Base-by-base conservation (phyloP, 1,140 invertebrate genomes). In the Cardiocondyla obscurior region DNA sequence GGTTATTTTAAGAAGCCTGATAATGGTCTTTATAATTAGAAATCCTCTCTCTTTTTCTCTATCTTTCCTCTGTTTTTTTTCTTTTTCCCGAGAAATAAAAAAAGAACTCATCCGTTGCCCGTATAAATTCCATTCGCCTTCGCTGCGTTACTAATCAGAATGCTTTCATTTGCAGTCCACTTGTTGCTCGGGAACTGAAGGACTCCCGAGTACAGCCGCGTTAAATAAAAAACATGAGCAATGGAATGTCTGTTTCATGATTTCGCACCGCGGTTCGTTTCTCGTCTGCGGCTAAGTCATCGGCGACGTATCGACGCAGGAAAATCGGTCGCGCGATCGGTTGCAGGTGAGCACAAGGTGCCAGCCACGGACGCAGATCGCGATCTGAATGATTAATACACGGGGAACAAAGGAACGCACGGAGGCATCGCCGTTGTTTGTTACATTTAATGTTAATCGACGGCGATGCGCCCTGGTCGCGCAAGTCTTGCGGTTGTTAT, bases 331-430 rank as follows among this genome's bases (percentile, higher is more conserved):
- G 28, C 64, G 51, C 25, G 44, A 46, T 72, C 10, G 33, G 62
- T 76, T n/a, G 36, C 44, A 85, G 51, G 57, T 64, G 49, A 83
- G 14, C 53, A 72, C 44, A 60, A 57, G 51, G 77, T 19, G 16
- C 28, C 44, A 67, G 30, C 74, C 51, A 58, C 42, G 67, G 57
- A 12, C 10, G 36, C 33, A 39, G 51, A 58, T 86, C 85, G 58
- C 73, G 51, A 79, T 30, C 22, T 46, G 57, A 46, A 84, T 85
- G 85, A 88, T 88, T 85, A 87, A 88, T 87, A 57, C 67, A n/a
- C 28, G 10, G 16, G 14, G 64, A 77, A 87, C 82, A 87, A 88
- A 85, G 86, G 55, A 82, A 49, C 28, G 30, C 25, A 22, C 57
- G 33, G 58, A 87, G 82, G 42, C 51, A n/a, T 46, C 25, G 25